These are phyloP conservation scores for Pammene fasciana DNA, from an alignment of 2,888 invertebrate species.

Conservation along the genomic window DNA sequence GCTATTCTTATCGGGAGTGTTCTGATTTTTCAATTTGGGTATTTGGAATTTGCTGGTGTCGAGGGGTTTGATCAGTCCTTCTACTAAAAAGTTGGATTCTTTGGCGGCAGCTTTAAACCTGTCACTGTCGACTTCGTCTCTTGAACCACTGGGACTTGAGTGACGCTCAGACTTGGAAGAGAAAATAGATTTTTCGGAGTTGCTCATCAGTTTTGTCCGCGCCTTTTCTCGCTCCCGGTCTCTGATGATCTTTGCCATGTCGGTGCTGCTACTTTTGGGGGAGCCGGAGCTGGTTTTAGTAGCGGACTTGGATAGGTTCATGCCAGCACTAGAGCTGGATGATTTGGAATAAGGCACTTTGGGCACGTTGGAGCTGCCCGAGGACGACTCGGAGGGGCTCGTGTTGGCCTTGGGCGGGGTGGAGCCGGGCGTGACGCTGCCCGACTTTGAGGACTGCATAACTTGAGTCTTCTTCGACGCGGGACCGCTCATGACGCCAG, in stretches of 20 bases:
- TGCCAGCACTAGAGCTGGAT: conserved; percentile 71
- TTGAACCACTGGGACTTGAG: conserved; percentile 85
- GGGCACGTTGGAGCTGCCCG: conserved; percentile 57
- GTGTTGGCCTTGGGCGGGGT: conserved; percentile 75
- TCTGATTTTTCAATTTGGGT: conserved; percentile 87
- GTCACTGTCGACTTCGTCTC: conserved; percentile 86
- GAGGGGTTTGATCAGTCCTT: conserved; percentile 89
- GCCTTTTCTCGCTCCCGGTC: conserved; percentile 85
- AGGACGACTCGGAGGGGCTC: conserved; percentile 68
- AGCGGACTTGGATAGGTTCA: conserved; percentile 75
- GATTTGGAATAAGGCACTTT: conserved; percentile 81
- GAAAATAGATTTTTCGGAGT: conserved; percentile 86
- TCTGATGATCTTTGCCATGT: conserved; percentile 82
- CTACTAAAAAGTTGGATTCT: conserved; percentile 86
- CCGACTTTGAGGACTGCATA: conserved; percentile 79
- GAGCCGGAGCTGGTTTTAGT: conserved; percentile 83
- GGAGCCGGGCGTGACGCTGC: conserved; percentile 64
- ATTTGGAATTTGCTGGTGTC: conserved; percentile 94
- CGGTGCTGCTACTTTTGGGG: conserved; percentile 84
- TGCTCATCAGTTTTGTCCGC: conserved; percentile 83
- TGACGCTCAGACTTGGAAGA: conserved; percentile 85
- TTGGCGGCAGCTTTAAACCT: conserved; percentile 85
- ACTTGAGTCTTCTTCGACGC: conserved; percentile 91
- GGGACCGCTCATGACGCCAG: conserved; percentile 93
- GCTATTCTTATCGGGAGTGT: conserved; percentile 75